Conservation (phyloP, 2,797 vertebrate genomes). For the Leptodactylus fallax region DNA sequence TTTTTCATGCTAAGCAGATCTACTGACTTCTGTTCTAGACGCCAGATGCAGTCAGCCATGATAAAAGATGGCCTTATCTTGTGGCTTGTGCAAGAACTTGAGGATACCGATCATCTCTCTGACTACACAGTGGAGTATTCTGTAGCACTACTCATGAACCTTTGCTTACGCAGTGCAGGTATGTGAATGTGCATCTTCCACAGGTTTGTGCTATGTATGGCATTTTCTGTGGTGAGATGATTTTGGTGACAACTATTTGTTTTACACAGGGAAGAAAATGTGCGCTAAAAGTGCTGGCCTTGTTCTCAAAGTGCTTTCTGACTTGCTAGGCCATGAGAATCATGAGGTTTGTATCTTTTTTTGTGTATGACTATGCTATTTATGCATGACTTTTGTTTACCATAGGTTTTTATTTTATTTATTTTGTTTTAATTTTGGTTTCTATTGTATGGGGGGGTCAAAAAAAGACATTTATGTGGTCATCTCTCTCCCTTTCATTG, state of each 20-base stretch:
- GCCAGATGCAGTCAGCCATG: constrained; percentile 89
- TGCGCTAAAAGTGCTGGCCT: constrained; percentile 86
- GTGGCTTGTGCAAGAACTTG: constrained; percentile 88
- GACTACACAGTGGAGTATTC: constrained; percentile 91
- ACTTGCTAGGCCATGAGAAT: constrained; percentile 94
- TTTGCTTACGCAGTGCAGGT: constrained; percentile 92
- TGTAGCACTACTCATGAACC: constrained; percentile 92
- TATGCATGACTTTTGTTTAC: too few relatives aligned
- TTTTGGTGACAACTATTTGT: constrained; percentile 27
- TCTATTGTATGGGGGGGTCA: too few relatives aligned
- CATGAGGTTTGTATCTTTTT: constrained; percentile 82
- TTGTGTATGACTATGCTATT: too few relatives aligned
- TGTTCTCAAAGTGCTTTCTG: constrained; percentile 89
- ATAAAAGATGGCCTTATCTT: constrained; percentile 87
- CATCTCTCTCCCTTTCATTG: too few relatives aligned
- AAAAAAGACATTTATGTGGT: too few relatives aligned
- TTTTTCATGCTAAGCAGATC: neutral
- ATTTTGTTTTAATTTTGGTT: too few relatives aligned
- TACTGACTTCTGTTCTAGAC: constrained; percentile 73
- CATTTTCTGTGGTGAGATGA: neutral
- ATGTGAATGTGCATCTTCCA: neutral
- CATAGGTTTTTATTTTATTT: too few relatives aligned
- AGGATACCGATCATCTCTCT: constrained; percentile 88
- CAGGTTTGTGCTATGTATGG: neutral
- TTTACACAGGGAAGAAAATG: constrained; percentile 85